A percentile compares a stretch with the other conserved stretches of the same genome.
phyloP scores from a whole-genome alignment of 2,797 vertebrate genomes.

The Lacerta bilineata region DNA sequence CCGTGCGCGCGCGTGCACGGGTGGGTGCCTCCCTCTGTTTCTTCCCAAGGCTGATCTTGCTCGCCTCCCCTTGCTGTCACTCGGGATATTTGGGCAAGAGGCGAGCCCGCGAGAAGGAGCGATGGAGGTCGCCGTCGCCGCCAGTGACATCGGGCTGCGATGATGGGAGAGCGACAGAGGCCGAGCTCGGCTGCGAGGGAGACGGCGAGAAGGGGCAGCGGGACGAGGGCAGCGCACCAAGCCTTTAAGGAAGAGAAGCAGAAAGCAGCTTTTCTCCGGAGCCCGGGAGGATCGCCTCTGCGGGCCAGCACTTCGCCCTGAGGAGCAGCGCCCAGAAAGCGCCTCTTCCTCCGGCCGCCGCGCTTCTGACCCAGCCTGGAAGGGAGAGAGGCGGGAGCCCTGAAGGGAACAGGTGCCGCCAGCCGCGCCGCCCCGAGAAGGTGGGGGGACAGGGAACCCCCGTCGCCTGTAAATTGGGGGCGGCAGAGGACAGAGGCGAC shows the following conservation, averaged over 20 bases:
- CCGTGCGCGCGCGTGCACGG: too few relatives aligned
- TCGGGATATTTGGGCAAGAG: not conserved
- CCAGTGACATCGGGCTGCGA: slow-evolving; percentile 34
- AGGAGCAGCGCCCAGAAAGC: not conserved
- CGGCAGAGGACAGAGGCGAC: not conserved
- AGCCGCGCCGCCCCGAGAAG: too few relatives aligned
- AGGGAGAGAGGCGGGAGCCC: not conserved
- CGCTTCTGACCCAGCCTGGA: too few relatives aligned
- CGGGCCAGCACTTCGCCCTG: not conserved
- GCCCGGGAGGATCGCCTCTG: slow-evolving; percentile 1
- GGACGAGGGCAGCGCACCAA: slow-evolving; percentile 37
- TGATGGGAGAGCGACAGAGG: slow-evolving; percentile 57
- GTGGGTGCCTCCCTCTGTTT: not conserved
- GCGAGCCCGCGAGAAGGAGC: not conserved
- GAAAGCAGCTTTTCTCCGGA: not conserved
- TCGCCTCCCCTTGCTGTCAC: not conserved
- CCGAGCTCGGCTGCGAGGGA: slow-evolving; percentile 48
- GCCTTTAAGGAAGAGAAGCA: slow-evolving; percentile 12
- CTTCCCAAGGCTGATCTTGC: not conserved
- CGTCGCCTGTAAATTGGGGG: too few relatives aligned
- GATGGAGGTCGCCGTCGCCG: not conserved
- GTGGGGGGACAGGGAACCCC: too few relatives aligned
- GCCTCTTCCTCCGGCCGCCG: not conserved
- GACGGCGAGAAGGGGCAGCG: slow-evolving; percentile 56
- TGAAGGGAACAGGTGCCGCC: slow-evolving; percentile 32